A percentile compares a stretch with the other conserved stretches of the same genome.
Conservation (phyloP, 2,888 invertebrate species). For the Magallana nippona region DNA sequence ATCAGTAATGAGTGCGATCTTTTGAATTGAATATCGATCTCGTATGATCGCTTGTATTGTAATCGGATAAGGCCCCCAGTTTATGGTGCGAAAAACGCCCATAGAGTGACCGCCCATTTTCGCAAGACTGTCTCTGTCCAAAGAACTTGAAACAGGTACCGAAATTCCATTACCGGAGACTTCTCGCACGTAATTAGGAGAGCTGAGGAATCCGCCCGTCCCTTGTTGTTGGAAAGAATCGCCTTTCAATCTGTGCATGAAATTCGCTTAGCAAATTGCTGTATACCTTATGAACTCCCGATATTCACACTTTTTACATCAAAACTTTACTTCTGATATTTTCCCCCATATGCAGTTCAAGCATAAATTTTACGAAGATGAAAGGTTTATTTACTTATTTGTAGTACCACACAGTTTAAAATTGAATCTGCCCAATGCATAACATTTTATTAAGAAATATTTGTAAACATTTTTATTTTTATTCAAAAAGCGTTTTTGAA, state of each 20-base stretch:
- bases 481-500: too few species aligned
- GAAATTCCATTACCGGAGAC: not conserved
- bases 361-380: too few species aligned
- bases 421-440: too few species aligned
- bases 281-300: too few species aligned
- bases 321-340: not conserved
- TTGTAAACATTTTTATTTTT: too few species aligned
- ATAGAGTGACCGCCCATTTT: conserved; percentile 13
- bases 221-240: not conserved
- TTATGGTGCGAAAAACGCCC: conserved; percentile 30
- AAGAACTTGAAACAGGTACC: not conserved
- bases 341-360: too few species aligned
- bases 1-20: conserved; percentile 1
- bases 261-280: too few species aligned
- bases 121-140: conserved; percentile 11
- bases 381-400: too few species aligned
- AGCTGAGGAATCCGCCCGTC: not conserved
- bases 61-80: conserved; percentile 3
- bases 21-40: conserved; percentile 19
- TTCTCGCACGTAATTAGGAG: conserved; percentile 13
- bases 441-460: too few species aligned
- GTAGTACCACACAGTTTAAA: too few species aligned
- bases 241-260: too few species aligned
- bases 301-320: not conserved
- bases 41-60: conserved; percentile 10